These are phyloP conservation scores for Acronicta alni DNA, from an alignment of 2,888 invertebrate genomes.

Conservation along the genomic window DNA sequence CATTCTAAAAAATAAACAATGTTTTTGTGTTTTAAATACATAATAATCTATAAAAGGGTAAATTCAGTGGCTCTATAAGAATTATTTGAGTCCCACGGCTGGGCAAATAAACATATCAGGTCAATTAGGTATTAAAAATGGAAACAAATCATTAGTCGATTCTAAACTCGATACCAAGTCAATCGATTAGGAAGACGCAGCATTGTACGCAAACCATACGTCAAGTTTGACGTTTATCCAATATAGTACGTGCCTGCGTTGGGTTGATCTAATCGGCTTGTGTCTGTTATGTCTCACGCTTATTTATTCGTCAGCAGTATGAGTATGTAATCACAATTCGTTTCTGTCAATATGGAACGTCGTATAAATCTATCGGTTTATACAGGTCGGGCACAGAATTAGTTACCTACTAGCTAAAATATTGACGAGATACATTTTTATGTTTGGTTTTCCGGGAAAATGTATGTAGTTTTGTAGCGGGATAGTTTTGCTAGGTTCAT, in stretches of 20 bases:
- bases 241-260: slow-evolving; percentile 81
- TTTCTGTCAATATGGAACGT: slow-evolving; percentile 47
- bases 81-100: too few species aligned
- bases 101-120: too few species aligned
- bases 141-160: slow-evolving; percentile 2
- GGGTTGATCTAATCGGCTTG: slow-evolving; percentile 76
- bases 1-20: too few species aligned
- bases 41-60: too few species aligned
- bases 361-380: slow-evolving; percentile 23
- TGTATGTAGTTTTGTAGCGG: slow-evolving; percentile 1
- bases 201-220: slow-evolving; percentile 74
- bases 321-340: slow-evolving; percentile 64
- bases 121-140: too few species aligned
- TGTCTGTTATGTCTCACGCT: slow-evolving; percentile 58
- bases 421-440: slow-evolving; percentile 19
- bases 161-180: slow-evolving; percentile 3
- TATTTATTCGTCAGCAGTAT: slow-evolving; percentile 68
- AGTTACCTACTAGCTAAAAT: slow-evolving; percentile 2
- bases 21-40: too few species aligned
- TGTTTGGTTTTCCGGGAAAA: slow-evolving; percentile 5
- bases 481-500: background rate
- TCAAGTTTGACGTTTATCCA: slow-evolving; percentile 86
- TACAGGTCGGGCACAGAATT: slow-evolving; percentile 11
- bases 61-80: too few species aligned
- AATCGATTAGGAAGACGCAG: slow-evolving; percentile 62